phyloP scores from a whole-genome alignment of 1,140 invertebrate species.

The Stenopsyche tienmushanensis region DNA sequence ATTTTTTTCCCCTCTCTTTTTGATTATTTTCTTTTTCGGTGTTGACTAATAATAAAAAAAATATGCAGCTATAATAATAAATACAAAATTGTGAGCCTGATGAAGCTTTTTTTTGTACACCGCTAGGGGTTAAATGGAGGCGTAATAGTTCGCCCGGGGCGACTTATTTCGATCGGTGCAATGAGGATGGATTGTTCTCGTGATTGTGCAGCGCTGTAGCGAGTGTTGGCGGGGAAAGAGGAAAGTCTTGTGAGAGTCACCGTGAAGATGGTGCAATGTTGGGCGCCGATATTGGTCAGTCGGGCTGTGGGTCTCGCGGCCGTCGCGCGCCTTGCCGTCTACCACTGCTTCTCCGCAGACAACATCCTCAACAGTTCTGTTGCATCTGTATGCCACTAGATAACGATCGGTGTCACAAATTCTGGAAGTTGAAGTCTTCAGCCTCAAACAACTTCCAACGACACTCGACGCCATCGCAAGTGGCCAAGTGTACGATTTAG shows the following conservation, averaged over 20 bases:
- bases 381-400: not conserved
- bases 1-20: too few relatives aligned
- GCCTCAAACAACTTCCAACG: not conserved
- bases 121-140: too few relatives aligned
- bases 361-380: not conserved
- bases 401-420: not conserved
- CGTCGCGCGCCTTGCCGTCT: not conserved
- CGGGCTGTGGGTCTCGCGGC: slow-evolving; percentile 31
- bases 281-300: slow-evolving; percentile 32
- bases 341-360: not conserved
- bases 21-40: too few relatives aligned
- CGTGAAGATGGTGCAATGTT: slow-evolving; percentile 7
- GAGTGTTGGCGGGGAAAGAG: slow-evolving; percentile 1
- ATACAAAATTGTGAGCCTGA: too few relatives aligned
- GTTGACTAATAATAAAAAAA: too few relatives aligned
- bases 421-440: not conserved
- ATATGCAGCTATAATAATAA: too few relatives aligned
- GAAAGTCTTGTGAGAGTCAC: slow-evolving; percentile 11
- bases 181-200: too few relatives aligned
- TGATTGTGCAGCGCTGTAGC: not conserved
- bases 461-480: not conserved
- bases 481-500: not conserved
- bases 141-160: too few relatives aligned
- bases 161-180: too few relatives aligned
- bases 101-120: too few relatives aligned